Base-by-base conservation (phyloP, 1,140 invertebrate species). In the Brachionus rotundiformis region DNA sequence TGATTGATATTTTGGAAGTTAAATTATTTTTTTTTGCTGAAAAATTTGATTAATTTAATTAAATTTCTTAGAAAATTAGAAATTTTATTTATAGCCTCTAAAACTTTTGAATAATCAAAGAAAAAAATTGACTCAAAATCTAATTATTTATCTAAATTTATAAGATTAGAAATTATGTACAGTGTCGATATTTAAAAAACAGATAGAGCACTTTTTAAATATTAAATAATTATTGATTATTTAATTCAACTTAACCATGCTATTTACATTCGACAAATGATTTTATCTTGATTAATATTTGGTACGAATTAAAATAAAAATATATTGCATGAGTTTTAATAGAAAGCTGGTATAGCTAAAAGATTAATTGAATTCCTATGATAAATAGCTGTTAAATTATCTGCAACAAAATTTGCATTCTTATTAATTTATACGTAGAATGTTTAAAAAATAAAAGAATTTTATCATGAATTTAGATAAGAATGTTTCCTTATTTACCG, bases 351-450 rank as follows among this genome's bases (percentile, higher is more conserved):
- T 10, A 39, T 39, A 6, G 19, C 16, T 54, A 19, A 23, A 54
- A 19, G 16, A 54, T 54, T 54, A 54, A 54, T 54, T 54, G 47
- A 54, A 54, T 54, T 54, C 47, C 47, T 54, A 54, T 54, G 47
- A 54, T 54, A 54, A 54, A 54, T 54, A 54, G 19, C 47, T 54
- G 47, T 54, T 54, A 54, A 19, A 54, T 54, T 54, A 54, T 54
- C 16, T 54, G 23, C 16, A 54, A 19, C 23, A 23, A 19, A 54
- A 4, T 19, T 54, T 7, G 47, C n/a, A 54, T 54, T 19, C 47
- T 8, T 7, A n/a, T n/a, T 39, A 54, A 54, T 54, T 54, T 4
- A 54, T 1, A 54, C 8, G 19, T 16, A 19, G n/a, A 25, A 16
- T 54, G 5, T 19, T 13, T 41, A 13, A 10, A n/a, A 54, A 54